Percentiles rank a stretch among this genome's conserved stretches.
phyloP scores from a whole-genome alignment of 2,797 vertebrate genomes.

The Columba guinea region DNA sequence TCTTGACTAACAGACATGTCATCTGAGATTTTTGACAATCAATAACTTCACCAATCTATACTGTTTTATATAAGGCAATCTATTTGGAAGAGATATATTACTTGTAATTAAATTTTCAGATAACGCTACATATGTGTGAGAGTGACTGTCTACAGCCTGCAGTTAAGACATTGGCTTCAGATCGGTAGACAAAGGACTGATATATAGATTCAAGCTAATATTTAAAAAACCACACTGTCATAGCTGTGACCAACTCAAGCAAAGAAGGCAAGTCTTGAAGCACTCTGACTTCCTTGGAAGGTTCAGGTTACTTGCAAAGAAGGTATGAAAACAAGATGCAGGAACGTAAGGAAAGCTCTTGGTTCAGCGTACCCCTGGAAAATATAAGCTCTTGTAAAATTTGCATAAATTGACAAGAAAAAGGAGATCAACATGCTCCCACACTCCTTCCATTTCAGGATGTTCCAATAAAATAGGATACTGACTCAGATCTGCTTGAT shows the following conservation, averaged over 20 bases:
- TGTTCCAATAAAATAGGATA: not conserved
- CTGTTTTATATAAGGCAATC: not conserved
- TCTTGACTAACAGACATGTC: not conserved
- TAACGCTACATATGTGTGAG: not conserved
- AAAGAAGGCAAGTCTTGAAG: not conserved
- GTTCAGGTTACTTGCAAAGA: not conserved
- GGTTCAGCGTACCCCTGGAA: not conserved
- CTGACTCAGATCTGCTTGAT: rapidly evolving
- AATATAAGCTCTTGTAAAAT: not conserved
- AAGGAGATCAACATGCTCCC: not conserved
- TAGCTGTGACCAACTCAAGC: not conserved
- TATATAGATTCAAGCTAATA: not conserved
- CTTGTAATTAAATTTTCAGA: not conserved
- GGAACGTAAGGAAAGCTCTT: not conserved
- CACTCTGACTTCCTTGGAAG: not conserved
- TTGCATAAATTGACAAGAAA: not conserved
- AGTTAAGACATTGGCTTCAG: not conserved
- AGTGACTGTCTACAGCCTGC: not conserved
- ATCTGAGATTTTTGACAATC: not conserved
- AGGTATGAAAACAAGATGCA: not conserved
- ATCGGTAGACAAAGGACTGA: not conserved
- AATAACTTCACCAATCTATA: not conserved
- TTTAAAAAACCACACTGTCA: not conserved
- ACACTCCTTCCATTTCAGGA: not conserved
- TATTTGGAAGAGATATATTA: not conserved